Percentiles rank a stretch among this genome's conserved stretches.
Evolutionary conservation across 23 tunicate genomes (phyloP).

Genomic region (Trididemnum miniatum): DNA sequence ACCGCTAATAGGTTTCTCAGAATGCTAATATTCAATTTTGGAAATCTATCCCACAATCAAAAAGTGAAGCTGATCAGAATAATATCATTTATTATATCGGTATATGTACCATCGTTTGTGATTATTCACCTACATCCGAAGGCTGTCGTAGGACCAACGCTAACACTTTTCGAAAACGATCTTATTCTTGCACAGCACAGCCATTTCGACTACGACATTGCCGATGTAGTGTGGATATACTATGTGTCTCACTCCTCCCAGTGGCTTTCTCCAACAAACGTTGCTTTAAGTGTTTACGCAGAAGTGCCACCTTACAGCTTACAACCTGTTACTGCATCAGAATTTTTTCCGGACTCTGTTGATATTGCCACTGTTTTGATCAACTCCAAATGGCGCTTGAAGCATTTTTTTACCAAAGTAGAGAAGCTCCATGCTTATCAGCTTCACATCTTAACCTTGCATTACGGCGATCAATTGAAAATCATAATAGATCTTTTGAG

Average conservation of each 20-base stretch:
- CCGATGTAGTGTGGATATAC: neutral
- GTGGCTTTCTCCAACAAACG: neutral
- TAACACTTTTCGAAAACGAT: too few relatives aligned
- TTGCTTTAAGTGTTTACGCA: too few relatives aligned
- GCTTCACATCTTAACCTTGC: neutral
- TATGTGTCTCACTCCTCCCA: neutral
- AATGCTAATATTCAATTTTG: too few relatives aligned
- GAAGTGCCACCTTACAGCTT: neutral
- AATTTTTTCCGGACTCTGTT: too few relatives aligned
- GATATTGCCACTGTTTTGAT: neutral
- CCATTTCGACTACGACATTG: too few relatives aligned
- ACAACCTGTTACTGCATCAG: neutral
- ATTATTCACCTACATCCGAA: too few relatives aligned
- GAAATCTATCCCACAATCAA: too few relatives aligned
- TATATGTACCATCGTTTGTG: too few relatives aligned
- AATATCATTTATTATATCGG: too few relatives aligned
- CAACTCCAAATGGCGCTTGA: neutral
- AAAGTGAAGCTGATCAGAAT: too few relatives aligned
- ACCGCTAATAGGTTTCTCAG: neutral
- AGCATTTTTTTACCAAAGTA: neutral
- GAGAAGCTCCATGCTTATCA: neutral
- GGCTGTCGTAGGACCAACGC: too few relatives aligned
- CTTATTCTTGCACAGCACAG: too few relatives aligned
- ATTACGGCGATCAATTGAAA: neutral
- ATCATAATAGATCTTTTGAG: neutral